Evolutionary conservation across 2,797 vertebrate genomes (phyloP).

Genomic region (Graptemys geographica): DNA sequence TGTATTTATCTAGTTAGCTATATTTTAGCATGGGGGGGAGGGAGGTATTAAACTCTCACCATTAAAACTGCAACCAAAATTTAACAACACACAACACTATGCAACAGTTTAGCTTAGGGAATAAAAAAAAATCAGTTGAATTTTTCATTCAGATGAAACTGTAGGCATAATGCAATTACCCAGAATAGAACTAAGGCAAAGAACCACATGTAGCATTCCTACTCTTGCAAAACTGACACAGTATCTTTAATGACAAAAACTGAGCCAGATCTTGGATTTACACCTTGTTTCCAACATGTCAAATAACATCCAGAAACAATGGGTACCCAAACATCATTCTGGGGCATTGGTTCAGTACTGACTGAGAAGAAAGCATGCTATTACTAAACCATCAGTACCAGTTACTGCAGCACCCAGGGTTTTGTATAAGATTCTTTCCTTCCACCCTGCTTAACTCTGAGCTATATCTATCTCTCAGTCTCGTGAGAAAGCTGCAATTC

Average conservation of each 20-base stretch:
- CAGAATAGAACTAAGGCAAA: background rate
- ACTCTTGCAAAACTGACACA: background rate
- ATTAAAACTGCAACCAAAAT: background rate
- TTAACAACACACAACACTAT: background rate
- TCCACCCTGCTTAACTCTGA: background rate
- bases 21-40: background rate
- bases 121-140: background rate
- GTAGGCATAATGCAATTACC: background rate
- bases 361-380: background rate
- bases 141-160: background rate
- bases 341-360: background rate
- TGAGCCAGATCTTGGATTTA: background rate
- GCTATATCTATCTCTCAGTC: background rate
- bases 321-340: background rate
- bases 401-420: background rate
- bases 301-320: background rate
- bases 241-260: background rate
- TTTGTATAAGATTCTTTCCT: background rate
- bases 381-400: background rate
- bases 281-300: background rate
- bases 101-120: background rate
- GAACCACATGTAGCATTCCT: background rate
- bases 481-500: background rate
- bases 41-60: background rate
- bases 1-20: background rate